Evolutionary conservation across 2,113 vertebrate genomes (phyloP).

Genomic region (Aldabrachelys gigantea): DNA sequence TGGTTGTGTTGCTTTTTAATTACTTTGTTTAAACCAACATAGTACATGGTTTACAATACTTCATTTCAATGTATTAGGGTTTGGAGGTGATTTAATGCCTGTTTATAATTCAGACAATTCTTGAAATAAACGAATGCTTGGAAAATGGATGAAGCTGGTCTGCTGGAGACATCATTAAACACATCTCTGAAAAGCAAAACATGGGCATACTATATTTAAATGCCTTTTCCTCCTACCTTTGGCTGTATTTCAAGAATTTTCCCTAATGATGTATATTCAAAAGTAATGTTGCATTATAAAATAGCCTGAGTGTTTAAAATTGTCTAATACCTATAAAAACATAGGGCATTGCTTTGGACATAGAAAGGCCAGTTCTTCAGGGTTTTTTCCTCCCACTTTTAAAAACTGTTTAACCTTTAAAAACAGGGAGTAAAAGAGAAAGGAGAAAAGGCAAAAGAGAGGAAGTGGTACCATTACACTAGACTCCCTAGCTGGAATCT

Average conservation of each 20-base stretch:
- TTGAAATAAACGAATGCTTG: constrained; percentile 81
- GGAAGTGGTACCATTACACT: constrained; percentile 45
- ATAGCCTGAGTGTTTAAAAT: constrained; percentile 26
- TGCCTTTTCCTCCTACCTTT: constrained; percentile 68
- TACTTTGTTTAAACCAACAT: constrained; percentile 82
- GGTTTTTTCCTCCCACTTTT: neutral
- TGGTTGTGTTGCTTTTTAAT: constrained; percentile 78
- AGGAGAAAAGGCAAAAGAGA: constrained; percentile 7
- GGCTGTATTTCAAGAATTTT: constrained; percentile 59
- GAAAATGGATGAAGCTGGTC: constrained; percentile 70
- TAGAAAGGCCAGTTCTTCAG: neutral
- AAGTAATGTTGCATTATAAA: constrained; percentile 54
- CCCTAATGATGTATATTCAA: constrained; percentile 24
- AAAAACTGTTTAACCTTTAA: constrained; percentile 49
- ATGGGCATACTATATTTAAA: constrained; percentile 55
- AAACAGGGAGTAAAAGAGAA: neutral
- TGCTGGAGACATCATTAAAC: constrained; percentile 64
- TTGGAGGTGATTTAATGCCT: constrained; percentile 77
- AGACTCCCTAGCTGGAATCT: constrained; percentile 61
- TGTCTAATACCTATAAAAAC: neutral
- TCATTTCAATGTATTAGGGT: constrained; percentile 77
- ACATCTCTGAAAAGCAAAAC: constrained; percentile 65
- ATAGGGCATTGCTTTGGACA: neutral
- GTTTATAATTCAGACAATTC: constrained; percentile 77
- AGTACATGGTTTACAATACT: constrained; percentile 81